Conservation (phyloP, 2,113 vertebrate species). For the Grantiella picta region DNA sequence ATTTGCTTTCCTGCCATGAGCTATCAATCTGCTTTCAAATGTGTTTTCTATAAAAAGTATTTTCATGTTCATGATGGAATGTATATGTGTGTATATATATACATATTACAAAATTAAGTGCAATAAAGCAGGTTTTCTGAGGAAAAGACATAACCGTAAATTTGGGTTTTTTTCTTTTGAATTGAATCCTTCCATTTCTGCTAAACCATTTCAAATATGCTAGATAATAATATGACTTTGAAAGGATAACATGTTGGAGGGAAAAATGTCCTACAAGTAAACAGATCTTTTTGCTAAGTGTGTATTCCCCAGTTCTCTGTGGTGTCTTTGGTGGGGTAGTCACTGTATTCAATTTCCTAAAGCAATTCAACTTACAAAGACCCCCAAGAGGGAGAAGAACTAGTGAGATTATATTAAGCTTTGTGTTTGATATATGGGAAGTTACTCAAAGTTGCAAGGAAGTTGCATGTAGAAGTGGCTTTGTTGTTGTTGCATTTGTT, state of each 20-base stretch:
- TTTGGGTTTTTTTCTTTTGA: background rate
- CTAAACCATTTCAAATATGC: background rate
- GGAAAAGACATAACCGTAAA: fast-evolving
- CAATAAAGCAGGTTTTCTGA: background rate
- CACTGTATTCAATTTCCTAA: constrained; percentile 4
- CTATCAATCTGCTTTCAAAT: background rate
- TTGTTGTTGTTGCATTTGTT: constrained; percentile 60
- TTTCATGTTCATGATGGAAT: background rate
- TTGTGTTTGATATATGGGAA: constrained; percentile 54
- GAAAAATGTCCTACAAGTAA: background rate
- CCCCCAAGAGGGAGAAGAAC: constrained; percentile 21
- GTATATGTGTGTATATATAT: fast-evolving
- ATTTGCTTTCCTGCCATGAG: background rate
- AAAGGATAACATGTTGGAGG: background rate
- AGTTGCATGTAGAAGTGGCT: constrained; percentile 14
- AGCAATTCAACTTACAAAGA: constrained; percentile 29
- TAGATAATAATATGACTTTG: background rate
- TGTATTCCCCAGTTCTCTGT: background rate
- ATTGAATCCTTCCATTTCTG: background rate
- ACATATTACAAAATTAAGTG: background rate
- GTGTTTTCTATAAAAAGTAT: background rate
- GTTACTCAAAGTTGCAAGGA: constrained; percentile 43
- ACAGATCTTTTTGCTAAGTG: background rate
- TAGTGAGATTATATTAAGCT: background rate
- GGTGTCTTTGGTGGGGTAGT: background rate